Base-by-base conservation (phyloP, 2,888 invertebrate species). In the Lysandra bellargus region DNA sequence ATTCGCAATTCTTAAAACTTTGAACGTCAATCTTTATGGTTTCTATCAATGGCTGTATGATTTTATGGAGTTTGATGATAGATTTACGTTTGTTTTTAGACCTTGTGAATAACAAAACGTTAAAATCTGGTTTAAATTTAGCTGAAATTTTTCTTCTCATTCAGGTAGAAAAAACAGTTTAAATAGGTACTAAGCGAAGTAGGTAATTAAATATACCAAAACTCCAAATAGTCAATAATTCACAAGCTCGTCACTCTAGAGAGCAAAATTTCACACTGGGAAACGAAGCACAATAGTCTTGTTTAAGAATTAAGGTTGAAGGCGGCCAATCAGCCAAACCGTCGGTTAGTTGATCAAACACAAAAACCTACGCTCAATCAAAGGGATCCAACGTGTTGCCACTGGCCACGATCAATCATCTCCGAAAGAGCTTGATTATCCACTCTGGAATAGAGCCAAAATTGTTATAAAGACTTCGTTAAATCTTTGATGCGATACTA, bases 311-410 rank as follows among this genome's bases (percentile, higher is more conserved):
- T 91, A 91, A 90, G 89, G 87, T 88, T 89, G 89, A 91, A 91
- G 88, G 87, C 89, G 87, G 84, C 91, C 91, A 92, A 93, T 93
- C 93, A 92, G 87, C 86, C 87, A 84, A 84, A 85, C 88, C 89
- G 90, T 92, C 92, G 89, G 92, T 92, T 93, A 92, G 89, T 88
- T 91, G 90, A 91, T 91, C 93, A 94, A 93, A 93, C 89, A 91
- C 85, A 92, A 92, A 92, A 92, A 91, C 90, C 90, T 88, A 92
- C 92, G 90, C 91, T 92, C 93, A 92, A 94, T 94, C 93, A 93
- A 91, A 90, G 86, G 87, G 86, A 88, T 87, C 88, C 89, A 90
- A 87, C 89, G 90, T 93, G 93, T 91, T 92, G 88, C 90, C 88
- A 88, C 87, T 75, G 60, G 60, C 87, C 44, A 87, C 92, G 88